These are phyloP conservation scores for Ramazzottius varieornatus DNA, from an alignment of 2,888 invertebrate species.

Conservation along the genomic window DNA sequence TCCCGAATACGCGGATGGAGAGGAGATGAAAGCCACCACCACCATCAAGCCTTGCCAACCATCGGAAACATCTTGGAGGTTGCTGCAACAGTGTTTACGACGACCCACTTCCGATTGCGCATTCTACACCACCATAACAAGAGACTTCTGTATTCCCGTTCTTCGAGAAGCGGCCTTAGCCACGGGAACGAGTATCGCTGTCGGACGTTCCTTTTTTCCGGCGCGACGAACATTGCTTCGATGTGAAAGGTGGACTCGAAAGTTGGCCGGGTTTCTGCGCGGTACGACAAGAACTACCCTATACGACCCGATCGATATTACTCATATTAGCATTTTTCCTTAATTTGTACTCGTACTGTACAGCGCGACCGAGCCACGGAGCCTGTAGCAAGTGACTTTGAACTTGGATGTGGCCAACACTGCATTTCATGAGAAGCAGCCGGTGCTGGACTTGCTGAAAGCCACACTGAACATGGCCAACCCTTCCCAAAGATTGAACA, in stretches of 20 bases:
- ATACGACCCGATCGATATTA: background rate
- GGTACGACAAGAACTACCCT: background rate
- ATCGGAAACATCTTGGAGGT: background rate
- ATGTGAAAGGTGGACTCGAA: slow-evolving; percentile 4
- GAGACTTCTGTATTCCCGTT: no score
- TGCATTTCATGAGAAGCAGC: slow-evolving; percentile 3
- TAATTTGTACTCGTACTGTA: background rate
- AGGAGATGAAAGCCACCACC: background rate
- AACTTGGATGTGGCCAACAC: slow-evolving; percentile 6
- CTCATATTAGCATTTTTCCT: background rate
- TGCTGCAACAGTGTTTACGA: no score
- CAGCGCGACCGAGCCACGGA: slow-evolving; percentile 7
- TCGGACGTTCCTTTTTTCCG: background rate
- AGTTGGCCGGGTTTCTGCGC: slow-evolving; percentile 4
- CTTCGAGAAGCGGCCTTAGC: background rate
- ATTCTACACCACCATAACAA: no score
- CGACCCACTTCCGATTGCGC: no score
- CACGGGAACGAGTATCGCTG: background rate
- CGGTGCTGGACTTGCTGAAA: background rate
- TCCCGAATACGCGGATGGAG: background rate
- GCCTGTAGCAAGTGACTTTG: slow-evolving; percentile 8
- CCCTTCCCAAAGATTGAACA: background rate
- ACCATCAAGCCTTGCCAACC: background rate
- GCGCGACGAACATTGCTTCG: background rate
- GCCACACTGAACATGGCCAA: slow-evolving; percentile 1